Base-by-base conservation (phyloP, 1,140 invertebrate genomes). In the Akabosia matsudoensis region DNA sequence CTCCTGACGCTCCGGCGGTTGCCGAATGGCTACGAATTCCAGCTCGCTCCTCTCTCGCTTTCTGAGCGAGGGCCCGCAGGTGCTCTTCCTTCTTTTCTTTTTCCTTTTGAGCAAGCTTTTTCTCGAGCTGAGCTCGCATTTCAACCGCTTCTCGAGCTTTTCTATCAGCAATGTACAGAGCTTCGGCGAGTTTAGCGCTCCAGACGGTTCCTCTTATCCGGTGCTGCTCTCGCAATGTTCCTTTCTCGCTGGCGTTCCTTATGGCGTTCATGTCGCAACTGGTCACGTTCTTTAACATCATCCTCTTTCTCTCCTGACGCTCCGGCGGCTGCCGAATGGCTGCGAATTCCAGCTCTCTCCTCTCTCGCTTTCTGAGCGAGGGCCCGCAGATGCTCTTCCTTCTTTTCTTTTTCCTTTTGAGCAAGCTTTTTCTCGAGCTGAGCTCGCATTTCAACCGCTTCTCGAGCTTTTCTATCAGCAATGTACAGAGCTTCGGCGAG, bases 71-170 rank as follows among this genome's bases (percentile, higher is more conserved):
- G 84, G 93, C 90, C 64, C 96, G 87, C 79, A 99, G 85, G 86
- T 94, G 91, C 80, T 98, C 97, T 85, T 99, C 98, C 82, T 99
- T 99, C 86, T 96, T 96, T 83, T 98, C 96, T 83, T 99, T 99
- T 84, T 99, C 97, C 82, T 98, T 97, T 82, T 98, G 95, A 0
- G 97, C 97, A 76, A 99, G 84, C 86, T 97, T 96, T 86, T 96
- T 95, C 83, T 99, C 97, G 1, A 99, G 86, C 84, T 98, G 96
- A 0, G 96, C 95, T 73, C 98, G 87, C 83, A 95, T 95, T 85
- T 99, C 97, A 0, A 99, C 96, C 64, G 95, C 95, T 86, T 99
- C 97, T 75, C 97, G 86, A 0, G 96, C 86, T 86, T 99, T 99
- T 84, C 97, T 90, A 84, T 99, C 98, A 33, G 98, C 97, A 82